A percentile compares a stretch with the other conserved stretches of the same genome.
Evolutionary conservation across 2,113 vertebrate species (phyloP).

Genomic region (Tenrec ecaudatus): DNA sequence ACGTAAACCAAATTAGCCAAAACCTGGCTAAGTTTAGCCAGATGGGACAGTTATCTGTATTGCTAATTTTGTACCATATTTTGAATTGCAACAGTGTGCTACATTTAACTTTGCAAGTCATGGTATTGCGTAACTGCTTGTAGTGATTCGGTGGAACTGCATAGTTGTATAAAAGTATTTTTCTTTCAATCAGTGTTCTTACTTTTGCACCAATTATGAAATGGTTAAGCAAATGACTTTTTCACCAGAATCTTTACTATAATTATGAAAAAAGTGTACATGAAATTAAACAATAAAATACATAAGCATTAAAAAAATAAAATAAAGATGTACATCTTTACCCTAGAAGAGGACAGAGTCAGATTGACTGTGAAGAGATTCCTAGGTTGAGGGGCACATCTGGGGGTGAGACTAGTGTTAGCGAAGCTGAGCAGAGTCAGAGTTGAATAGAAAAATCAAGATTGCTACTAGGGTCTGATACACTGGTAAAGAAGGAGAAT

Average conservation of each 20-base stretch:
- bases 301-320: conserved; percentile 68
- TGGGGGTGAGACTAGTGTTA: rapidly evolving
- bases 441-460: background rate
- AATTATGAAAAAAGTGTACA: conserved; percentile 86
- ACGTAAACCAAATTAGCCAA: conserved; percentile 82
- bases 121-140: conserved; percentile 83
- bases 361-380: background rate
- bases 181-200: conserved; percentile 88
- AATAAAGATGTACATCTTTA: background rate
- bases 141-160: conserved; percentile 83
- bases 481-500: background rate
- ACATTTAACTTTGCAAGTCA: conserved; percentile 85
- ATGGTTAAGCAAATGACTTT: conserved; percentile 85
- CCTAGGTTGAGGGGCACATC: background rate
- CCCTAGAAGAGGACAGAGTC: background rate
- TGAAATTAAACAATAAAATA: conserved; percentile 85
- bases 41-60: conserved; percentile 84
- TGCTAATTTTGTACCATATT: conserved; percentile 85
- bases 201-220: conserved; percentile 89
- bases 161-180: conserved; percentile 76
- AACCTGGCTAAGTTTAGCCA: conserved; percentile 83
- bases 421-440: rapidly evolving
- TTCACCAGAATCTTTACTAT: conserved; percentile 89
- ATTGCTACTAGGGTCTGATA: background rate
- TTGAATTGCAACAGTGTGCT: conserved; percentile 84